Evolutionary conservation across 2,888 invertebrate species (phyloP).

Genomic region (Pardosa pseudoannulata): DNA sequence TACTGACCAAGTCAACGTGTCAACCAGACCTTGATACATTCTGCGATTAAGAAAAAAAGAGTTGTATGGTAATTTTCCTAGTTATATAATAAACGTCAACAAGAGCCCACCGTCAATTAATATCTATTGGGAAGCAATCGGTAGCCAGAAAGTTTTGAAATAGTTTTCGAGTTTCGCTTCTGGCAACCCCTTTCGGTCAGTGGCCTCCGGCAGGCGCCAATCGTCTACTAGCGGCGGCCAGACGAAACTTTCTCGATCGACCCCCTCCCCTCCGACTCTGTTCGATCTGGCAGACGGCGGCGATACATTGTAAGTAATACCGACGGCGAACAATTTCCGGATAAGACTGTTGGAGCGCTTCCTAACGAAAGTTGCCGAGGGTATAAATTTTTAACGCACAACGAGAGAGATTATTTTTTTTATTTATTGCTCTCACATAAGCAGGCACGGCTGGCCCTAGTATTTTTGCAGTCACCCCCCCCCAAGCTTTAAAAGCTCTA

Average conservation of each 20-base stretch:
- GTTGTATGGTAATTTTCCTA: too few species aligned
- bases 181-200: slow-evolving; percentile 65
- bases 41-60: too few species aligned
- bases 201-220: slow-evolving; percentile 58
- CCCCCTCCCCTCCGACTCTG: slow-evolving; percentile 9
- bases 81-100: background rate
- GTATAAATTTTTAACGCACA: too few species aligned
- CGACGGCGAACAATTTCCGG: slow-evolving; percentile 33
- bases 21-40: too few species aligned
- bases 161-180: slow-evolving; percentile 22
- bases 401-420: too few species aligned
- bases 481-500: too few species aligned
- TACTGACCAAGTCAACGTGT: too few species aligned
- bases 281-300: slow-evolving; percentile 13
- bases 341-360: background rate
- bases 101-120: background rate
- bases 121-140: background rate
- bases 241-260: slow-evolving; percentile 28
- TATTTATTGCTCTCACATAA: too few species aligned
- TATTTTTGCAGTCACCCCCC: too few species aligned
- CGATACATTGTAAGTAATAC: slow-evolving; percentile 21
- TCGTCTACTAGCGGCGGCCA: slow-evolving; percentile 30
- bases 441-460: too few species aligned
- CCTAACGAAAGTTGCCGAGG: too few species aligned
- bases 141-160: slow-evolving; percentile 14